Base-by-base conservation (phyloP, 2,797 vertebrate species). In the Syngnathus acus region DNA sequence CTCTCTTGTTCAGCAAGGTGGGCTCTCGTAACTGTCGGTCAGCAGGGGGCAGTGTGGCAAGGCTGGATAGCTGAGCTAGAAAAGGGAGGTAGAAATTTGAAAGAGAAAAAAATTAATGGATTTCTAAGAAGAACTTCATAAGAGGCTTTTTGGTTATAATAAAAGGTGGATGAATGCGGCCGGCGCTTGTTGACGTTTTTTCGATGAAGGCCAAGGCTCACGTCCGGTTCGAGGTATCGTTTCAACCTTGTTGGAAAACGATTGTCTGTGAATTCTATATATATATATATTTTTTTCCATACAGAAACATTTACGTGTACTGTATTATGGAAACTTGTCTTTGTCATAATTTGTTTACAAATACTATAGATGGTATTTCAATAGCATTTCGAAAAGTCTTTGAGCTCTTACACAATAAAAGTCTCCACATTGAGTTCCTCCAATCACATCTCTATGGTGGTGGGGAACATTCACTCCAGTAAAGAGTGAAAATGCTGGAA, bases 31-130 rank as follows among this genome's bases (percentile, higher is more conserved):
- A 90, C 84, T 94, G 90, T 6, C 96, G 90, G 79, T 93, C 92
- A 80, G 96, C 93, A 39, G 95, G 94, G 65, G 89, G 92, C 85
- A 97, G 86, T 77, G 94, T 92, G 66, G 93, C 82, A 71, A 98
- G 91, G 82, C 94, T 94, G 78, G 83, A 88, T 76, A 98, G 90
- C 88, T 98, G 97, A 85, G 95, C 96, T 98, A 78, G 6, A 13
- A 37, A 1, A 16, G 43, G 45, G 1, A 16, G n/a, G 60, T 19
- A 40, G 19, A 2, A 1, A 53, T 51, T 51, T 3, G n/a, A 11
- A 10, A 21, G n/a, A 53, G 1, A 48, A 16, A 48, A 32, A 21
- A 10, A 9, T 21, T 5, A 9, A 53, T 11, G n/a, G 7, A 21
- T 53, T 53, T 21, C 7, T 21, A 4, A 53, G 50, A 53, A 53